Base-by-base conservation (phyloP, 2,113 vertebrate species). In the Sinocyclocheilus anshuiensis region DNA sequence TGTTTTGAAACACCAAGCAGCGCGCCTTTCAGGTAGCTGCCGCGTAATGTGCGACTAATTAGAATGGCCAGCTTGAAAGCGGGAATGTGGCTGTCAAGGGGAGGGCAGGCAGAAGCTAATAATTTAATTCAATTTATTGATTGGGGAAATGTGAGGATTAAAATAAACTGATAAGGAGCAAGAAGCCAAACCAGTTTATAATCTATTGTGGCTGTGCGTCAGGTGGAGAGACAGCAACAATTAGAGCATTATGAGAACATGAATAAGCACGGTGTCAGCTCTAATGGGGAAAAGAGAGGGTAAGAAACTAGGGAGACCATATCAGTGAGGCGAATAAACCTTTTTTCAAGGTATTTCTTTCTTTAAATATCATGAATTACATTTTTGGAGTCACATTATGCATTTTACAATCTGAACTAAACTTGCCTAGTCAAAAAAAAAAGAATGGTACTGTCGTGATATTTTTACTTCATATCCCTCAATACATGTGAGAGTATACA, bases 111-210 rank as follows among this genome's bases (percentile, higher is more conserved):
- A 91, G 90, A 88, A 90, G 87, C 90, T 88, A 92, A 93, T 90
- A 90, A 92, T 93, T 94, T 93, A 92, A 94, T 93, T 91, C 81
- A 93, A 94, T 92, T 86, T 88, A 92, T 88, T 88, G 90, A 92
- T 89, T 89, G 79, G 81, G 86, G 87, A 89, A 69, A 89, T 75
- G 69, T n/a, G 26, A 67, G 88, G 88, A 90, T 90, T 90, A 89
- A 89, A 89, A 86, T 75, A 77, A 77, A 89, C 78, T 36, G 87
- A 88, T 88, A 84, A 87, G 75, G 75, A 81, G 82, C 76, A 87
- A 57, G 75, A 57, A 65, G 84, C 84, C 85, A 84, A 81, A 85
- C 84, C 78, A 72, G 72, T 90, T 90, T 81, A 78, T 91, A 90
- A 90, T 91, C 86, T 91, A 85, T 90, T 90, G 85, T 89, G 90